Conservation (phyloP, 2,113 vertebrate genomes). For the Bucco capensis region DNA sequence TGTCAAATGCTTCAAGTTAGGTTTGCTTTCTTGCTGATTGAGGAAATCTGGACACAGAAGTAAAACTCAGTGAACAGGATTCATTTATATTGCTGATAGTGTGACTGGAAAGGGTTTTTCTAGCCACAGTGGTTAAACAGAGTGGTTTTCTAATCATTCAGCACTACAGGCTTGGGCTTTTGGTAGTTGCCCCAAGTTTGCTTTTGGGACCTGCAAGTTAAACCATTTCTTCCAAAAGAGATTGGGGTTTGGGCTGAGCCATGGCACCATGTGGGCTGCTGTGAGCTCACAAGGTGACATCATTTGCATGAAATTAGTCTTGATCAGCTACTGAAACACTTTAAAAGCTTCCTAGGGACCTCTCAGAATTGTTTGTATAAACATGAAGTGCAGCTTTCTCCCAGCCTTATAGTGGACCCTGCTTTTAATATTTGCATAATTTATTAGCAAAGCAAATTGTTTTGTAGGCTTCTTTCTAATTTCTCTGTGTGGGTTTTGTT, state of each 20-base stretch:
- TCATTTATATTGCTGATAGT: background rate
- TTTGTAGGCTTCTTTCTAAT: background rate
- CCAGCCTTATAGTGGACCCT: background rate
- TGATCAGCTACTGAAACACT: background rate
- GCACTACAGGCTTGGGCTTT: background rate
- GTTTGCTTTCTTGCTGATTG: background rate
- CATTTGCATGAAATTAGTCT: background rate
- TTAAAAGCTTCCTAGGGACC: background rate
- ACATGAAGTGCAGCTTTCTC: background rate
- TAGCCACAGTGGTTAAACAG: background rate
- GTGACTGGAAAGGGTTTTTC: background rate
- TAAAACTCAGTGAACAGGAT: background rate
- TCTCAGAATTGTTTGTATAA: background rate
- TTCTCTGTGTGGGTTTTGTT: background rate
- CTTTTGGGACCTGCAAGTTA: background rate
- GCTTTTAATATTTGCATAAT: background rate
- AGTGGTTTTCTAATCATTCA: background rate
- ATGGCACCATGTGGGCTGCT: background rate
- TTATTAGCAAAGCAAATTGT: background rate
- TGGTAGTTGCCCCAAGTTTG: background rate
- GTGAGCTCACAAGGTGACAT: background rate
- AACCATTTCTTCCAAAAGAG: background rate
- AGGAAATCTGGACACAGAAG: background rate
- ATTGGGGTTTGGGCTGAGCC: background rate
- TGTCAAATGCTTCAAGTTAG: background rate